Evolutionary conservation across 2,888 invertebrate species (phyloP), one percentile per base, ranked within the genome.

Genomic region (Synanthedon formicaeformis): DNA sequence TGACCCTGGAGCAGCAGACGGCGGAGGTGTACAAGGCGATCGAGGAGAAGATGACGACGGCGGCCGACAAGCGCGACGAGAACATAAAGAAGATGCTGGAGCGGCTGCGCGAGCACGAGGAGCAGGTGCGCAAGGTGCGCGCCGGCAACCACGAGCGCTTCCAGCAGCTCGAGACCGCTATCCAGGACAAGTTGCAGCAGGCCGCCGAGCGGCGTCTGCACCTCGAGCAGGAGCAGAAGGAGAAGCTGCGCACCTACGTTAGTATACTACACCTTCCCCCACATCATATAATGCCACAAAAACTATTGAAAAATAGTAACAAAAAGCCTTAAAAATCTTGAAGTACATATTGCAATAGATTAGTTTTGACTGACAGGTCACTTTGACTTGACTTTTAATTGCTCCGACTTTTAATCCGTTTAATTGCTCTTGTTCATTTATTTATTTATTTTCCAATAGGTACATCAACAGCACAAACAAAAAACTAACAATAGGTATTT

Each of bases 61-160:
- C 96, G 60, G 92, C 95, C 55, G 92, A 93, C 69, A 95, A 96
- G 78, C 93, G 97, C 60, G 96, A 96, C 77, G 95, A 95, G 75
- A 95, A 96, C 77, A 93, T 96, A 65, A 94, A 94, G 86, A 95
- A 94, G 82, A 95, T 96, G 92, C 88, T 96, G 65, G 95, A 96
- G 65, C 93, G 96, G 64, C 92, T 97, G 57, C 94, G 94, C 81
- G 96, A 96, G 80, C 97, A 97, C 82, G 93, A 94, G 85, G 93
- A 93, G 58, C 92, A 93, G 75, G 92, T 92, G 41, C 89, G 89
- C 74, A 92, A 92, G 64, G 93, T 93, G 56, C 91, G 92, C 65
- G 84, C 89, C 53, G 89, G 90, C 63, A 92, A 92, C 84, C 88
- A 89, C 68, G 90, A 91, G 69, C 90, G 91, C 65, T 91, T 92